Evolutionary conservation across 1,140 invertebrate species (phyloP).

Genomic region (Diplogasteroides magnus): DNA sequence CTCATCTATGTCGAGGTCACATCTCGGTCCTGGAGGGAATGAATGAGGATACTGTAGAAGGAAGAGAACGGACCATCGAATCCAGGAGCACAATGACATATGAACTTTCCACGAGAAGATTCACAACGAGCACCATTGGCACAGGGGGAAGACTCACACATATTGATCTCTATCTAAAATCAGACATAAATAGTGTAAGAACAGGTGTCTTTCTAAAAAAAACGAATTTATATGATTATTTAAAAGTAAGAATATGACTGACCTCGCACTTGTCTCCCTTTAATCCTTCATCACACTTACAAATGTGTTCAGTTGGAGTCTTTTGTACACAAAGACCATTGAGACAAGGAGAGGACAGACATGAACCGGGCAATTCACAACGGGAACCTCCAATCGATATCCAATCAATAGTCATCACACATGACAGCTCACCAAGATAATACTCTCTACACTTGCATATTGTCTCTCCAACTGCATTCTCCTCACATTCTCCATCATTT

Average conservation of each 20-base stretch:
- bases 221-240: no score
- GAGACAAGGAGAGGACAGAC: slow-evolving; percentile 39
- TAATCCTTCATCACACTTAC: slow-evolving; percentile 54
- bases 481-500: slow-evolving; percentile 41
- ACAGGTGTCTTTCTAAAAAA: no score
- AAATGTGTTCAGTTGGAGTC: slow-evolving; percentile 42
- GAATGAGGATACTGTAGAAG: neutral
- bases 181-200: neutral
- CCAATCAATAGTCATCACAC: neutral
- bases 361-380: slow-evolving; percentile 44
- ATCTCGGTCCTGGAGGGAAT: slow-evolving; percentile 26
- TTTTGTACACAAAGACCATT: slow-evolving; percentile 46
- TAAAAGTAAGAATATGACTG: slow-evolving; percentile 1
- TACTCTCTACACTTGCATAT: slow-evolving; percentile 39
- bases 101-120: slow-evolving; percentile 34
- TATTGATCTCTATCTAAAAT: slow-evolving; percentile 37
- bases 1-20: slow-evolving; percentile 52
- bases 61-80: slow-evolving; percentile 36
- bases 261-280: slow-evolving; percentile 55
- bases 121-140: slow-evolving; percentile 46
- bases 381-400: slow-evolving; percentile 32
- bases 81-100: slow-evolving; percentile 43
- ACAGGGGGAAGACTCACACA: slow-evolving; percentile 48
- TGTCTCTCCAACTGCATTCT: slow-evolving; percentile 27
- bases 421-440: slow-evolving; percentile 37